A percentile compares a stretch with the other conserved stretches of the same genome.
phyloP scores from a whole-genome alignment of 2,113 vertebrate species.

The Vulpes ferrilata region DNA sequence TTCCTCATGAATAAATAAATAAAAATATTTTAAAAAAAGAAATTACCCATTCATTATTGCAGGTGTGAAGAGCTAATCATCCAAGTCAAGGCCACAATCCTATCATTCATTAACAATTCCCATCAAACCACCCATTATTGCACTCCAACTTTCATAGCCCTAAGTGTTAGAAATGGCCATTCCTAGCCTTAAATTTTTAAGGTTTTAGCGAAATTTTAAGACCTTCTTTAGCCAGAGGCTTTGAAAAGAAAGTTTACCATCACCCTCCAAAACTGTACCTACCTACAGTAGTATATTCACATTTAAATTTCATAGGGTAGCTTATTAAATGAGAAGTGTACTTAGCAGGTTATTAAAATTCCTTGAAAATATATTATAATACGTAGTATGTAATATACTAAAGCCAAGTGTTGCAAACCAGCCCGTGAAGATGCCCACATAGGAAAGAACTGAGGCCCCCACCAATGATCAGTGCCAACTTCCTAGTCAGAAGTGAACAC shows the following conservation, averaged over 20 bases:
- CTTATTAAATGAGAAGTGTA: constrained; percentile 17
- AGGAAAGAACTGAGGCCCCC: neutral
- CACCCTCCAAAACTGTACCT: neutral
- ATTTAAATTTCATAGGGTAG: neutral
- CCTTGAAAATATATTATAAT: neutral
- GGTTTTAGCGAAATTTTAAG: neutral
- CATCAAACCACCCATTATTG: neutral
- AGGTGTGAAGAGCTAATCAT: neutral
- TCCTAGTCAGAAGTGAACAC: neutral
- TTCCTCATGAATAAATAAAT: too few relatives aligned
- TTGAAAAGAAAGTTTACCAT: constrained; percentile 9
- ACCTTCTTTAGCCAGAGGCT: neutral
- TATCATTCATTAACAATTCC: neutral
- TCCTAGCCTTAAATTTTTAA: neutral
- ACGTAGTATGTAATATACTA: neutral
- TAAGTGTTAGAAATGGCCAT: neutral
- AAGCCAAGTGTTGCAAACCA: neutral
- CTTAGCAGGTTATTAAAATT: neutral
- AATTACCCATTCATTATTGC: neutral
- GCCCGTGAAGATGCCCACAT: neutral
- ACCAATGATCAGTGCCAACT: neutral
- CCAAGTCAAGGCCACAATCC: neutral
- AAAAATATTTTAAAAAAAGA: neutral
- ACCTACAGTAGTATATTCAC: neutral
- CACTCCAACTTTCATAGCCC: neutral